These are phyloP conservation scores for Agrenia bidenticulata DNA, from an alignment of 2,888 invertebrate species.

Conservation along the genomic window DNA sequence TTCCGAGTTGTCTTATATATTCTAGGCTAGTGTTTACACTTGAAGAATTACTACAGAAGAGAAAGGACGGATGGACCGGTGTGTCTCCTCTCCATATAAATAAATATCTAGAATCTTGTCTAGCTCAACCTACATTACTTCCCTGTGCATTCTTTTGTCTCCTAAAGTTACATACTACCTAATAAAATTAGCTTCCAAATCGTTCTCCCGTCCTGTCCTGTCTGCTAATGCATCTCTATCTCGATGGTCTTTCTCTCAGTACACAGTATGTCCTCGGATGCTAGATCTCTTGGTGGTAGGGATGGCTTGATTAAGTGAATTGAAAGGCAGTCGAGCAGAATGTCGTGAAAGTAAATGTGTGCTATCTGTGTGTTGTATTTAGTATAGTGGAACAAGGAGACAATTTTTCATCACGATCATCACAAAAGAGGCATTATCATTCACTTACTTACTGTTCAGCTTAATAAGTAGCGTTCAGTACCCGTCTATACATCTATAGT, in stretches of 20 bases:
- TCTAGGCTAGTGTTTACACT: conserved; percentile 4
- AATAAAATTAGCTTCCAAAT: conserved; percentile 11
- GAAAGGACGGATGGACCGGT: background rate
- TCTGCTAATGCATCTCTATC: conserved; percentile 10
- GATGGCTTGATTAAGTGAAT: conserved; percentile 9
- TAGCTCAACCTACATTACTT: no score
- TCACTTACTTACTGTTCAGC: conserved; percentile 5
- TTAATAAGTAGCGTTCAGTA: no score
- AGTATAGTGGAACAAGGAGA: background rate
- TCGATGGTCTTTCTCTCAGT: no score
- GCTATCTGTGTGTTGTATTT: background rate
- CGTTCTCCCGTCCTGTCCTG: background rate
- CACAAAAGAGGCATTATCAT: conserved; percentile 15
- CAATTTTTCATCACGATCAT: conserved; percentile 16
- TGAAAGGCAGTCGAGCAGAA: conserved; percentile 5
- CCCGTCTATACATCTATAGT: no score
- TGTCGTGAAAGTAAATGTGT: conserved; percentile 11
- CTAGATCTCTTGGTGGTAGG: background rate
- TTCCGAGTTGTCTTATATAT: no score
- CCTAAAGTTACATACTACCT: conserved; percentile 1
- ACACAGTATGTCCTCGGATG: no score
- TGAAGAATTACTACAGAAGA: conserved; percentile 2
- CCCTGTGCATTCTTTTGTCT: conserved; percentile 6
- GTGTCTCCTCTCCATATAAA: background rate
- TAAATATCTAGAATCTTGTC: background rate